Evolutionary conservation across 2,797 vertebrate genomes (phyloP).

Genomic region (Takifugu ocellatus): DNA sequence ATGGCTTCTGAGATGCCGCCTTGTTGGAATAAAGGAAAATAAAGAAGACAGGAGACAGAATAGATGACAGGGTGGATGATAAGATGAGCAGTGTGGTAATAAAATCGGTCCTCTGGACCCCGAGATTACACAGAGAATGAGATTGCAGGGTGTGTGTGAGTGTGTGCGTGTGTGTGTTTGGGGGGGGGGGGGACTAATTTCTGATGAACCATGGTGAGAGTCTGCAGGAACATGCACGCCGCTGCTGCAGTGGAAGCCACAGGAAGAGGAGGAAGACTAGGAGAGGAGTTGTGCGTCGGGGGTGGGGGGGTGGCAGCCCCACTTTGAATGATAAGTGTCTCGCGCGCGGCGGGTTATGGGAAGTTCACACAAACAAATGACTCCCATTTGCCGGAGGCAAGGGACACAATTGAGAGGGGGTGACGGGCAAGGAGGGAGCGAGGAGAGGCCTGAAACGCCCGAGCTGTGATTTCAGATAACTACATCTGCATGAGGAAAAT

Average conservation of each 20-base stretch:
- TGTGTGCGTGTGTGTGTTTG: conserved; percentile 1
- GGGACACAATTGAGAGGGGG: conserved; percentile 68
- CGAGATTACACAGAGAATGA: conserved; percentile 64
- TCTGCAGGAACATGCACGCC: conserved; percentile 36
- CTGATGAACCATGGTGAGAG: conserved; percentile 47
- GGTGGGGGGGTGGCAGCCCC: conserved; percentile 55
- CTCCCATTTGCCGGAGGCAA: conserved; percentile 83
- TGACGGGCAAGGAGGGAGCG: conserved; percentile 26
- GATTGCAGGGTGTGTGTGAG: conserved; percentile 37
- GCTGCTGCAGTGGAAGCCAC: conserved; percentile 9
- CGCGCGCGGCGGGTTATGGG: conserved; percentile 75
- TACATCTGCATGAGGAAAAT: conserved; percentile 66
- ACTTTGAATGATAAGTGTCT: conserved; percentile 83
- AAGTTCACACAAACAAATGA: conserved; percentile 84
- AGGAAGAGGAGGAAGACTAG: conserved; percentile 11
- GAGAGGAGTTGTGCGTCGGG: conserved; percentile 15
- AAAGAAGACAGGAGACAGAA: conserved; percentile 59
- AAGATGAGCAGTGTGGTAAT: conserved; percentile 66
- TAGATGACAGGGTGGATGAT: conserved; percentile 67
- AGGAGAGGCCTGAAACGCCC: conserved; percentile 43
- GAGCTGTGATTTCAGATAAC: conserved; percentile 59
- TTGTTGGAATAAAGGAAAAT: conserved; percentile 77
- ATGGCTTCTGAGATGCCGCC: conserved; percentile 74
- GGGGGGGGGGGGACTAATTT: conserved; percentile 35
- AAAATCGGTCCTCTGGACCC: conserved; percentile 62